Percentiles rank a stretch among this genome's conserved stretches.
These are phyloP conservation scores for Ptilodon capucinus DNA, from an alignment of 2,888 invertebrate genomes.

Conservation along the genomic window DNA sequence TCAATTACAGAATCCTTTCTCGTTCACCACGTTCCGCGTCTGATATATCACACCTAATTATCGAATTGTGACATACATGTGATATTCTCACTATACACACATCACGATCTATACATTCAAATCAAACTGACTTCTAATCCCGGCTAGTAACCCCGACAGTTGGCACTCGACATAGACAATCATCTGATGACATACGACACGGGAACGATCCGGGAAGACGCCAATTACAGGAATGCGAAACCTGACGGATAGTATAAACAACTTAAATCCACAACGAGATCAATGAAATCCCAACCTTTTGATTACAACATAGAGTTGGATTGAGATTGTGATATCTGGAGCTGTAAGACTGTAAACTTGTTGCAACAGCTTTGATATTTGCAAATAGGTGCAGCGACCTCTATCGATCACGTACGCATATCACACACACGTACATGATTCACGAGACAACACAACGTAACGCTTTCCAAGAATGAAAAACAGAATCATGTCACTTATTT, in stretches of 20 bases:
- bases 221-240: conserved; percentile 57
- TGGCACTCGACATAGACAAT: conserved; percentile 16
- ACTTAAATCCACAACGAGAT: background rate
- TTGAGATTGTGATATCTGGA: conserved; percentile 5
- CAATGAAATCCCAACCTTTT: conserved; percentile 14
- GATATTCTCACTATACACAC: too few species aligned
- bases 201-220: conserved; percentile 59
- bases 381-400: conserved; percentile 68
- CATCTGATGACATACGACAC: conserved; percentile 50
- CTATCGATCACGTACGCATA: conserved; percentile 33
- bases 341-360: conserved; percentile 8
- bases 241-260: conserved; percentile 15
- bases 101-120: background rate
- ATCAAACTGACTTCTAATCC: background rate
- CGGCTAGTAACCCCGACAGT: conserved; percentile 10
- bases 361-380: conserved; percentile 46
- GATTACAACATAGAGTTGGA: background rate
- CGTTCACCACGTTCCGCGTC: too few species aligned
- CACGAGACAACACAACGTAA: conserved; percentile 1
- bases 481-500: background rate
- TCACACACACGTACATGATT: conserved; percentile 8
- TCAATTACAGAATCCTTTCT: too few species aligned
- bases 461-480: background rate
- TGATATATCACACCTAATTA: too few species aligned
- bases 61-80: too few species aligned